Evolutionary conservation across 2,113 vertebrate species (phyloP), one percentile per base, ranked within the genome.

Genomic region (Furnarius figulus): DNA sequence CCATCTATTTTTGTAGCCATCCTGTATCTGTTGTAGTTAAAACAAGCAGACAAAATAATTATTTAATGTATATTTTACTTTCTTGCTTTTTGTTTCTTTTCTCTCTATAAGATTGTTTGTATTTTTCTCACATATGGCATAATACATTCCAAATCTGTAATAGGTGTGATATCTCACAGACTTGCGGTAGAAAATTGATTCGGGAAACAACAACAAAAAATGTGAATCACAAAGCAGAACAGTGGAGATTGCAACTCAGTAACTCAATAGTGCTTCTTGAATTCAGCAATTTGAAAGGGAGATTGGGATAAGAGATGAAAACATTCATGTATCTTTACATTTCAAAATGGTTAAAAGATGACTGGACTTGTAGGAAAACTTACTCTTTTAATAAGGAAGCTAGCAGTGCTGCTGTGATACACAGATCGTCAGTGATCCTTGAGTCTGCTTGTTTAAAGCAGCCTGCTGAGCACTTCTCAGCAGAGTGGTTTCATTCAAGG

Each of bases 371-470:
- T 21, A 70, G 90, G n/a, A 87, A 92, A 91, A 91, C 75, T 91
- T 93, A 71, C 13, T 80, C 76, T 93, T 93, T 84, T 93, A 93
- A 86, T 90, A 93, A 93, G 79, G 94, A 92, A 87, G 40, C 79
- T 81, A 50, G 58, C 94, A 75, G 70, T 71, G 65, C 72, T 93
- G 86, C 95, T 96, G 87, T 95, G 89, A 96, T 97, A 78, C 23
- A 30, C 66, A 93, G 91, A 88, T 93, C 92, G 76, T 74, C 78
- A 74, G 95, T 95, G 97, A 96, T 95, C 90, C 95, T 95, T 85
- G 85, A 74, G 91, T 97, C 84, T 94, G 46, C 91, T 94, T 94
- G 85, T 95, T 89, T 96, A 93, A 94, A 97, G 95, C 95, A 80
- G 62, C 93, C 74, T 89, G 94, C 96, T 95, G 96, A 95, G 92